phyloP scores from a whole-genome alignment of 2,113 vertebrate species.

The Himantopus leucocephalus region DNA sequence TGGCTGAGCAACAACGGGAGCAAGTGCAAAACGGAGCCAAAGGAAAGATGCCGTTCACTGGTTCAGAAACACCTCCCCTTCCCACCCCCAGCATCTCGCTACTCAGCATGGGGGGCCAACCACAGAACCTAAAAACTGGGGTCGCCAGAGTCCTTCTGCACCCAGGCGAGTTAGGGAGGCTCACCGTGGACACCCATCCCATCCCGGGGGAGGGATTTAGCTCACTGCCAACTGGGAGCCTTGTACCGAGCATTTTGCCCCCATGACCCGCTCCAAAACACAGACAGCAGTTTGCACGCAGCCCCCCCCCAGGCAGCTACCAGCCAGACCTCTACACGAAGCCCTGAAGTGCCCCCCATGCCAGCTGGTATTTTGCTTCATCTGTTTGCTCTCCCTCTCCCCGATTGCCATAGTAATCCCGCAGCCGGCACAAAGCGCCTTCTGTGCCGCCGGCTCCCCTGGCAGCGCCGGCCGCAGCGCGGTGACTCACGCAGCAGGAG shows the following conservation, averaged over 20 bases:
- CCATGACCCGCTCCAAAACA: neutral
- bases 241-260: accelerated
- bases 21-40: accelerated
- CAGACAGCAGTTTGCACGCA: accelerated
- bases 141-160: neutral
- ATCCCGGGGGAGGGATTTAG: neutral
- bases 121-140: neutral
- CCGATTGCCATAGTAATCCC: conserved; percentile 29
- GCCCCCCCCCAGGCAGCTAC: neutral
- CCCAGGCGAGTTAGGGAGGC: neutral
- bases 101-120: accelerated
- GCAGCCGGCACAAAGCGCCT: conserved; percentile 15
- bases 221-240: accelerated
- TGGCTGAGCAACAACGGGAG: accelerated
- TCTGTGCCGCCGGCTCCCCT: conserved; percentile 18
- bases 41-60: accelerated
- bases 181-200: neutral
- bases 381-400: conserved; percentile 46
- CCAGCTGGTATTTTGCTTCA: neutral
- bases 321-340: neutral
- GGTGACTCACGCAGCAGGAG: neutral
- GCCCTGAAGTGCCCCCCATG: neutral
- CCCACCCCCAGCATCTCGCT: neutral
- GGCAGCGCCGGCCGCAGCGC: neutral
- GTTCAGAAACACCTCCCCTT: neutral